phyloP scores from a whole-genome alignment of 53 echinoderm and acorn worm genomes.

The Holothuria leucospilota region DNA sequence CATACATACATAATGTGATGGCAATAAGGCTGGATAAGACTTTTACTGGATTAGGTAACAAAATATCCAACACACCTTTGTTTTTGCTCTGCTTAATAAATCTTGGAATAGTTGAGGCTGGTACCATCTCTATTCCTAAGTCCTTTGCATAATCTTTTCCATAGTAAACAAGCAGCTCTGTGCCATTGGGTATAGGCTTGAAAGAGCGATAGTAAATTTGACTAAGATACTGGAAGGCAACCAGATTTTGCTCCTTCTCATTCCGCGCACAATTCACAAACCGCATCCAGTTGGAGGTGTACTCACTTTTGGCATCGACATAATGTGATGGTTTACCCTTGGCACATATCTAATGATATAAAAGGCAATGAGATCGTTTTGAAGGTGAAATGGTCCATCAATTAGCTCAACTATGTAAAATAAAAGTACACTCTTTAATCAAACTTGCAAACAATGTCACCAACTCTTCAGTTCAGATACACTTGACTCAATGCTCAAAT shows the following conservation, averaged over 20 bases:
- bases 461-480: too few relatives aligned
- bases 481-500: too few relatives aligned
- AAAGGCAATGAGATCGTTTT: too few relatives aligned
- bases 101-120: not conserved
- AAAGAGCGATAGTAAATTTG: conserved; percentile 91
- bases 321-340: conserved; percentile 70
- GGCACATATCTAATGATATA: conserved; percentile 69
- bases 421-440: too few relatives aligned
- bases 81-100: not conserved
- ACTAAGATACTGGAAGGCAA: conserved; percentile 86
- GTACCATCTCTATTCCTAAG: conserved; percentile 66
- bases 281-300: conserved; percentile 91
- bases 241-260: conserved; percentile 90
- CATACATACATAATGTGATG: too few relatives aligned
- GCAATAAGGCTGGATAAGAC: too few relatives aligned
- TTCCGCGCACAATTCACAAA: conserved; percentile 92
- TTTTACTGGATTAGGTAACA: too few relatives aligned
- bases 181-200: conserved; percentile 76
- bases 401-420: too few relatives aligned
- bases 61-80: too few relatives aligned
- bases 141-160: conserved; percentile 92
- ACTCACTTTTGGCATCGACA: conserved; percentile 78
- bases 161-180: conserved; percentile 88
- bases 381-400: too few relatives aligned
- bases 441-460: too few relatives aligned